Conservation (phyloP, 2,888 invertebrate genomes). For the Acanthosepion pharaonis region DNA sequence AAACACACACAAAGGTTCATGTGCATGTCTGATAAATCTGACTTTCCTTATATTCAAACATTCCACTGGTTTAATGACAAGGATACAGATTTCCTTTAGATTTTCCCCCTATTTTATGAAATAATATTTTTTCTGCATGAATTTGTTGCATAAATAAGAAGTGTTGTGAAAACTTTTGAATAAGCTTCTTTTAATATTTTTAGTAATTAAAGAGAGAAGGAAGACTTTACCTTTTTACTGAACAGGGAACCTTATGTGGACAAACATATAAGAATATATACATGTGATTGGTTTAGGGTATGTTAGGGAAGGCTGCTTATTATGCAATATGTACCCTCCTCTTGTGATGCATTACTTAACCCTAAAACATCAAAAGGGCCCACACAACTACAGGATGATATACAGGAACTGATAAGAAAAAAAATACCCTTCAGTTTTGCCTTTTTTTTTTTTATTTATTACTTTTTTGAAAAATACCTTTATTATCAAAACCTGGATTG, state of each 20-base stretch:
- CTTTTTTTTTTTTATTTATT: background rate
- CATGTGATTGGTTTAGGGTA: background rate
- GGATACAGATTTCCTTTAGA: background rate
- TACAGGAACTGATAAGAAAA: background rate
- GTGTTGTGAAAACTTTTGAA: background rate
- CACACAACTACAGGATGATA: background rate
- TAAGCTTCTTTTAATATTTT: background rate
- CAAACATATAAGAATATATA: background rate
- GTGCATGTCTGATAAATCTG: background rate
- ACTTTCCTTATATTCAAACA: background rate
- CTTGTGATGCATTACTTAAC: background rate
- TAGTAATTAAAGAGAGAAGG: background rate
- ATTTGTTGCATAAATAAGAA: background rate
- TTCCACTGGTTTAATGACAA: no score
- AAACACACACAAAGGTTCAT: background rate
- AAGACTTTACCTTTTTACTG: background rate
- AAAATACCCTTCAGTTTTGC: background rate
- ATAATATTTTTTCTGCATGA: background rate
- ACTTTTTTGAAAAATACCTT: background rate
- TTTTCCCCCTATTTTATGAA: background rate
- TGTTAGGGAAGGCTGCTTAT: background rate
- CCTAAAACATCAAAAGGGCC: background rate
- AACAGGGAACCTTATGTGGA: background rate
- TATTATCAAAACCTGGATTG: background rate
- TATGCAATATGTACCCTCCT: background rate